phyloP scores from a whole-genome alignment of 1,140 invertebrate species.

The Drosophila parvula region DNA sequence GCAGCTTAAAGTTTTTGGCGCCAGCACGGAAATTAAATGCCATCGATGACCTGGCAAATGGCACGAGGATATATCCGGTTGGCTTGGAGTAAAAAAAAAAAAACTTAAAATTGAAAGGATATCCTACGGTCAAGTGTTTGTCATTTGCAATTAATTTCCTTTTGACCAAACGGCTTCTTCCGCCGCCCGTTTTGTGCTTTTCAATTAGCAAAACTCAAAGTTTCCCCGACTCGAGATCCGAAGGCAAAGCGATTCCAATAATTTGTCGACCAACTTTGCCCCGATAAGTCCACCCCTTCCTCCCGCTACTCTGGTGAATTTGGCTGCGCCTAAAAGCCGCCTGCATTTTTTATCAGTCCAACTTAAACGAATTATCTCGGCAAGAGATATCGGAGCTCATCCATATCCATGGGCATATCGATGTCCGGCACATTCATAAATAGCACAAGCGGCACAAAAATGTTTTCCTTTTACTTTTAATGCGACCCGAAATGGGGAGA shows the following conservation, averaged over 20 bases:
- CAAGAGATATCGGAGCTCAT: constrained; percentile 37
- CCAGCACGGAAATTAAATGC: constrained; percentile 77
- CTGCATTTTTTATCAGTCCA: constrained; percentile 71
- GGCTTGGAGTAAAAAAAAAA: constrained; percentile 10
- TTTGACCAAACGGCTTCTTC: constrained; percentile 68
- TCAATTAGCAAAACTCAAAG: constrained; percentile 59
- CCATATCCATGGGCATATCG: constrained; percentile 37
- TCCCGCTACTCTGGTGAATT: constrained; percentile 15
- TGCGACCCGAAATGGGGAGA: constrained; percentile 6
- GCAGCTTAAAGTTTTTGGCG: constrained; percentile 55
- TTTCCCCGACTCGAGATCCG: constrained; percentile 45
- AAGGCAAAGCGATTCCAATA: constrained; percentile 63
- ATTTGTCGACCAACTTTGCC: constrained; percentile 46
- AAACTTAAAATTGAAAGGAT: constrained; percentile 56
- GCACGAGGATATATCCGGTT: constrained; percentile 43
- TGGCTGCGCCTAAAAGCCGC: constrained; percentile 70
- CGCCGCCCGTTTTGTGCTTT: constrained; percentile 63
- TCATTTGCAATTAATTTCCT: constrained; percentile 80
- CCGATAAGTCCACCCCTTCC: not conserved
- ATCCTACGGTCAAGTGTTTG: constrained; percentile 73
- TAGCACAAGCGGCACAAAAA: constrained; percentile 59
- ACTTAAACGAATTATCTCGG: constrained; percentile 66
- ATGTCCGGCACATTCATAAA: constrained; percentile 32
- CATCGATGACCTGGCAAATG: constrained; percentile 65
- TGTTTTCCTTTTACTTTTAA: constrained; percentile 71